These are phyloP conservation scores for Elgaria multicarinata DNA, from an alignment of 2,113 vertebrate genomes.

Conservation along the genomic window DNA sequence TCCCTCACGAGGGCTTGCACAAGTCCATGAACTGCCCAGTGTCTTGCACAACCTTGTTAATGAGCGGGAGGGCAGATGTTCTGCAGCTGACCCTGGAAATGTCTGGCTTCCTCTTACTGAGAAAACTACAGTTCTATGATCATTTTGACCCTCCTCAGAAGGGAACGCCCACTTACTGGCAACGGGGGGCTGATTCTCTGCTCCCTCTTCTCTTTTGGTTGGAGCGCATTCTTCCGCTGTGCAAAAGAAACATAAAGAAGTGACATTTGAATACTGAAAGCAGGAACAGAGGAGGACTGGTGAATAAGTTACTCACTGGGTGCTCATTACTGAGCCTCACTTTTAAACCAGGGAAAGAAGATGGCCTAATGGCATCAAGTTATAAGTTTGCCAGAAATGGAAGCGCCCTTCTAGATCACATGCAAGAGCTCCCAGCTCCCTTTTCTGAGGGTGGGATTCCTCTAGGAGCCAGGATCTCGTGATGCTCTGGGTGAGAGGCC, in stretches of 20 bases:
- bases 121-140: neutral
- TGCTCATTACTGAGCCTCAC: neutral
- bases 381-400: neutral
- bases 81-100: neutral
- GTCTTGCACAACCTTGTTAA: neutral
- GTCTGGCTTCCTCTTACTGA: neutral
- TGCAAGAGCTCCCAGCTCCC: neutral
- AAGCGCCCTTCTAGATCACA: neutral
- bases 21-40: no score
- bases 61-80: neutral
- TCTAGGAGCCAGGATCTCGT: neutral
- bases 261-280: neutral
- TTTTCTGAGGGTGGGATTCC: neutral
- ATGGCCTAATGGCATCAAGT: neutral
- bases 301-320: neutral
- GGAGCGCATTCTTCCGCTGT: slow-evolving; percentile 74
- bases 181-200: neutral
- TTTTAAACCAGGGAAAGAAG: neutral
- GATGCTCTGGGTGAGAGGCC: neutral
- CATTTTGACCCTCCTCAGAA: neutral
- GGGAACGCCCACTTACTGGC: slow-evolving; percentile 33
- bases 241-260: slow-evolving; percentile 23
- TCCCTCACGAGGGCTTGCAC: no score
- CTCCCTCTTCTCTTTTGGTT: slow-evolving; percentile 54
- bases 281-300: neutral